Percentiles rank a stretch among this genome's conserved stretches.
phyloP scores from a whole-genome alignment of 2,797 vertebrate species.

The Girardinus metallicus region DNA sequence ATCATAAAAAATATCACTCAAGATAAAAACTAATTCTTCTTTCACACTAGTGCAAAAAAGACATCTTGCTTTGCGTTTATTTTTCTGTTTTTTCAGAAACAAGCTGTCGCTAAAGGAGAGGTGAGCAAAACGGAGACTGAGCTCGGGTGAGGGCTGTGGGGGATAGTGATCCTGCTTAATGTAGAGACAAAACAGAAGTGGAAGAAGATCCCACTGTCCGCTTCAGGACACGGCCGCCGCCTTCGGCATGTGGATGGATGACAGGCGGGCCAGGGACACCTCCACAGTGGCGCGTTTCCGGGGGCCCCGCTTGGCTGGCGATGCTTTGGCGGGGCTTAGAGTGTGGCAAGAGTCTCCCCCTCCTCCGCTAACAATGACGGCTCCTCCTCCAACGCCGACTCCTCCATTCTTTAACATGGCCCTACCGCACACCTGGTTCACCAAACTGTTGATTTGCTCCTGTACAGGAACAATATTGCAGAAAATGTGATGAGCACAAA shows the following conservation, averaged over 20 bases:
- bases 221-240: slow-evolving; percentile 83
- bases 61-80: slow-evolving; percentile 90
- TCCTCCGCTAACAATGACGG: slow-evolving; percentile 42
- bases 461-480: slow-evolving; percentile 50
- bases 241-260: slow-evolving; percentile 89
- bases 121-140: slow-evolving; percentile 70
- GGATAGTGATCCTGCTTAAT: slow-evolving; percentile 58
- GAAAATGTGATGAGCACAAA: not conserved
- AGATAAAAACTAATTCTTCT: slow-evolving; percentile 93
- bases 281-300: slow-evolving; percentile 93
- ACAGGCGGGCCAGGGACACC: slow-evolving; percentile 90
- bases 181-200: slow-evolving; percentile 3
- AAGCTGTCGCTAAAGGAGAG: slow-evolving; percentile 91
- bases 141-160: slow-evolving; percentile 75
- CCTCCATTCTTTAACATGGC: slow-evolving; percentile 84
- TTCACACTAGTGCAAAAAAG: slow-evolving; percentile 99
- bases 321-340: slow-evolving; percentile 83
- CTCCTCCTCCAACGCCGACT: slow-evolving; percentile 64
- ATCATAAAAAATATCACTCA: slow-evolving; percentile 45
- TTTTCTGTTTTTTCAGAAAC: slow-evolving; percentile 75
- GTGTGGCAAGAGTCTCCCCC: slow-evolving; percentile 85
- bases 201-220: slow-evolving; percentile 3
- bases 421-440: slow-evolving; percentile 96
- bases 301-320: slow-evolving; percentile 92
- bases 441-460: slow-evolving; percentile 98